A percentile compares a stretch with the other conserved stretches of the same genome.
These are phyloP conservation scores for Nineta flava DNA, from an alignment of 2,888 invertebrate genomes.

Conservation along the genomic window DNA sequence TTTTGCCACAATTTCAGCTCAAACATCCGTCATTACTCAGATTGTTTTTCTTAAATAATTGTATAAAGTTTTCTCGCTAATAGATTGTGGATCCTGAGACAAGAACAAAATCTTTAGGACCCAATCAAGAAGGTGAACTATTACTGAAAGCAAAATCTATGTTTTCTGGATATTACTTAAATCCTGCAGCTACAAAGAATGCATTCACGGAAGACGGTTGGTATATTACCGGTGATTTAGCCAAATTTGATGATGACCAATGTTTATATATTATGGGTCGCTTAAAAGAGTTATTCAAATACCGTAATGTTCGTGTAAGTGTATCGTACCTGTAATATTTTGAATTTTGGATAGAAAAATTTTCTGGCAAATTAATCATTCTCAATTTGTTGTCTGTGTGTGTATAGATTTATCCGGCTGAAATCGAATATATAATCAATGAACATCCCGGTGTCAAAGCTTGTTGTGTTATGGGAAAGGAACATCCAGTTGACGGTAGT, in stretches of 20 bases:
- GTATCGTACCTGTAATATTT: too few relatives aligned
- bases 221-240: not conserved
- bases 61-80: not conserved
- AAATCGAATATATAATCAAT: slow-evolving; percentile 1
- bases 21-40: too few relatives aligned
- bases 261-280: not conserved
- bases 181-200: not conserved
- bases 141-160: not conserved
- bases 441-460: not conserved
- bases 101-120: not conserved
- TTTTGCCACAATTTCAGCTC: too few relatives aligned
- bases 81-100: not conserved
- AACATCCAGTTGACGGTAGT: not conserved
- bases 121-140: not conserved
- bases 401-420: not conserved
- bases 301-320: not conserved
- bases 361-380: too few relatives aligned
- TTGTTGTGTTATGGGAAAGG: not conserved
- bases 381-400: not conserved
- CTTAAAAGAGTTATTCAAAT: not conserved
- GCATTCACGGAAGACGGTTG: not conserved
- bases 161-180: not conserved
- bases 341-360: not conserved
- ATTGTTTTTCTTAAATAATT: not conserved
- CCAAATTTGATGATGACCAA: not conserved